These are phyloP conservation scores for Diadophis punctatus DNA, from an alignment of 2,113 vertebrate species.

Conservation along the genomic window DNA sequence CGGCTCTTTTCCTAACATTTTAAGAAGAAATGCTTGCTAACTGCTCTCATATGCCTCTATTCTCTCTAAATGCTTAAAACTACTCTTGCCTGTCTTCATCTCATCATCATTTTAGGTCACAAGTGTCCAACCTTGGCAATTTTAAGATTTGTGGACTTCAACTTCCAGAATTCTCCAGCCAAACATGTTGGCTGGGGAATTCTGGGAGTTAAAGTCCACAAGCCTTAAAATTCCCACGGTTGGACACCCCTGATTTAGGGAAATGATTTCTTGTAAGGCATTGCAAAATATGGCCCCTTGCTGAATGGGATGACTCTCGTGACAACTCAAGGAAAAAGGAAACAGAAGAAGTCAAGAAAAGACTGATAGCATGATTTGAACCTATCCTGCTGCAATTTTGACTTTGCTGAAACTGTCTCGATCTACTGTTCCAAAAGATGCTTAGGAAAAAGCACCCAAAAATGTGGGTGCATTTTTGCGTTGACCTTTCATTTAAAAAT, in stretches of 20 bases:
- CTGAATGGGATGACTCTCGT: background rate
- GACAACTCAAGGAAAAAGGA: background rate
- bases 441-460: background rate
- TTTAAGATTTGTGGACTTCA: background rate
- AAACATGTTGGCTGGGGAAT: background rate
- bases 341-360: background rate
- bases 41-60: background rate
- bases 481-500: background rate
- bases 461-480: background rate
- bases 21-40: background rate
- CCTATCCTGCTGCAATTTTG: background rate
- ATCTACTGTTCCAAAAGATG: background rate
- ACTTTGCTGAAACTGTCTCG: background rate
- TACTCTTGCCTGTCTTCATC: background rate
- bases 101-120: background rate
- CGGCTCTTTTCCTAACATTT: background rate
- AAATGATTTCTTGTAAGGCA: background rate
- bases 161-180: background rate
- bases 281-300: background rate
- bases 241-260: background rate
- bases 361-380: background rate
- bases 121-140: background rate
- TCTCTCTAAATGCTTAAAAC: background rate
- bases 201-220: background rate
- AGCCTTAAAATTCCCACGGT: background rate